Base-by-base conservation (phyloP, 2,797 vertebrate genomes). In the Sebastes hopkinsi region DNA sequence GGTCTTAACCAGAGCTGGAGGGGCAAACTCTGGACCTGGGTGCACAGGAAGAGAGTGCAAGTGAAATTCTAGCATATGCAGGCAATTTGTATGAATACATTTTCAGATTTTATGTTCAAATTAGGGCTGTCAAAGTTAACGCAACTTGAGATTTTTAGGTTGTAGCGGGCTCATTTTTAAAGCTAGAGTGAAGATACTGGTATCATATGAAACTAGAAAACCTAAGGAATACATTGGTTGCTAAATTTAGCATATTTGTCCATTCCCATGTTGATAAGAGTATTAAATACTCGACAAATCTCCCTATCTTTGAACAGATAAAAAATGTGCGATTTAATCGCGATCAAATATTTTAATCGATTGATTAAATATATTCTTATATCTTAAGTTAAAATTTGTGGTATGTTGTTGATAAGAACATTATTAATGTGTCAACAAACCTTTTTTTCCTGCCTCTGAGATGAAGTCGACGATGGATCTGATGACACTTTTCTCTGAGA, bases 401-500 rank as follows among this genome's bases (percentile, higher is more conserved):
- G 5, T 12, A 7, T 5, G 4, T 6, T 64, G 12, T 20, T 65
- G 18, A 27, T 12, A 72, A 27, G 8, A 34, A 29, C 38, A 6
- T 20, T 16, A 11, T 23, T 22, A 29, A 46, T 29, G 12, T 22
- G 20, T 16, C 18, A 4, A 58, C 88, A 88, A 89, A 98, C 98
- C 98, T 97, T 97, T 98, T 81, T 95, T 97, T 61, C 98, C 98
- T 69, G 97, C 96, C 84, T 97, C 96, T 75, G 93, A 84, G 66
- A 97, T 86, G 87, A 97, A 97, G 77, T 97, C 97, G 55, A 95
- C 82, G 3, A 94, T 87, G 67, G 95, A 95, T 80, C 97, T 95
- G 91, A 99, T 96, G 82, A 98, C 90, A 80, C 98, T 99, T 91
- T 81, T 98, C 91, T 97, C 97, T 36, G 98, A 87, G 77, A 99